A percentile compares a stretch with the other conserved stretches of the same genome.
Conservation (phyloP, 2,797 vertebrate genomes). For the Champsocephalus esox region DNA sequence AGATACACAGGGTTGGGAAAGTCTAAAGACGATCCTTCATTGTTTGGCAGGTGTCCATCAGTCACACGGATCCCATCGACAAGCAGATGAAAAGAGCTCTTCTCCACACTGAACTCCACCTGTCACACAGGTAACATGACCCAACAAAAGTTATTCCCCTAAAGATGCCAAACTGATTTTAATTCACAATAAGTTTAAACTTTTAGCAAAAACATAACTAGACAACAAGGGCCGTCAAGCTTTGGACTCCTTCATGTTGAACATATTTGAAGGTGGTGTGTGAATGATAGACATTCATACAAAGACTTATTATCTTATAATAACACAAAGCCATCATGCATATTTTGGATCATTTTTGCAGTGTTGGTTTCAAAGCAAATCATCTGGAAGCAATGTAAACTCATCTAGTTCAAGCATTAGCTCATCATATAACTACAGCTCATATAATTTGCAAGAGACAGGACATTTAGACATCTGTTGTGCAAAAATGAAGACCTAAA, state of each 20-base stretch:
- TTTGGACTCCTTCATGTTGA: not conserved
- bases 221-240: not conserved
- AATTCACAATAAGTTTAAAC: not conserved
- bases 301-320: too few relatives aligned
- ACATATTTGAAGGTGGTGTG: too few relatives aligned
- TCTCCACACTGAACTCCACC: conserved; percentile 87
- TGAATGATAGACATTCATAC: too few relatives aligned
- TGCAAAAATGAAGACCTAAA: too few relatives aligned
- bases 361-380: not conserved
- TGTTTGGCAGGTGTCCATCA: conserved; percentile 75
- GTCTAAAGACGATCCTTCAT: conserved; percentile 70
- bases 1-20: conserved; percentile 80
- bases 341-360: not conserved
- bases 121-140: conserved; percentile 2
- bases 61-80: conserved; percentile 86
- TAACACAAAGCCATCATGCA: not conserved
- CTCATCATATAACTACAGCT: not conserved
- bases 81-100: conserved; percentile 76
- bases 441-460: not conserved
- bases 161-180: not conserved
- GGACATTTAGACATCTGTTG: too few relatives aligned
- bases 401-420: not conserved
- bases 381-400: not conserved
- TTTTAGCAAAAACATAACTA: not conserved
- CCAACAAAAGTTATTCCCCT: not conserved